Evolutionary conservation across 2,113 vertebrate species (phyloP), one percentile per base, ranked within the genome.

Genomic region (Sardina pilchardus): DNA sequence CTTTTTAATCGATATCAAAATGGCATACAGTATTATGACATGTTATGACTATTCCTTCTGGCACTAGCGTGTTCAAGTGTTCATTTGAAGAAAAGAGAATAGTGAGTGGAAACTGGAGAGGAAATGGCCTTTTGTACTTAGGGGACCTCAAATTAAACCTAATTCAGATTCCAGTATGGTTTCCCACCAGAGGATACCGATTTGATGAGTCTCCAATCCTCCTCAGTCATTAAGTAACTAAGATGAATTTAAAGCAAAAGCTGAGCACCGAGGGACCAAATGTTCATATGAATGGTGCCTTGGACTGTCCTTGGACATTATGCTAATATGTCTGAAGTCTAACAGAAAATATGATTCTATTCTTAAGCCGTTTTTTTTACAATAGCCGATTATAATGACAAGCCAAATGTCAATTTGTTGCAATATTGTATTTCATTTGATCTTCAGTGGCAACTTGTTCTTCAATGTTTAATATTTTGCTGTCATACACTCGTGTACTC

Each of bases 171-270:
- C 30, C 71, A 78, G 26, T 30, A 67, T 36, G 30, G 71, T 36
- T 30, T 12, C 34, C 30, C 12, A 36, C 71, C 26, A 78, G 71
- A 34, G 34, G 36, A 36, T 36, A 36, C 30, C 2, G 14, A 36
- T 78, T 78, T 78, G 30, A 36, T 78, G 71, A 16, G 71, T 2
- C 30, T 78, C 63, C 63, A 71, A 71, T 71, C 63, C 63, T 71
- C 71, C 34, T 39, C 5, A 36, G 10, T 78, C 71, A 78, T 78
- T 78, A 78, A 78, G 34, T 78, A 78, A 78, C 71, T 6, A 34
- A 78, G 71, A 78, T 78, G 34, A 17, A 78, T 78, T 78, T 30
- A 36, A 4, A 16, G 71, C 14, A 16, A 78, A 78, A 78, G 30
- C 71, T 78, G 30, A 16, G 30, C 71, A 78, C 30, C 30, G 36